Conservation (phyloP, 2,113 vertebrate genomes). For the Ursus arctos region DNA sequence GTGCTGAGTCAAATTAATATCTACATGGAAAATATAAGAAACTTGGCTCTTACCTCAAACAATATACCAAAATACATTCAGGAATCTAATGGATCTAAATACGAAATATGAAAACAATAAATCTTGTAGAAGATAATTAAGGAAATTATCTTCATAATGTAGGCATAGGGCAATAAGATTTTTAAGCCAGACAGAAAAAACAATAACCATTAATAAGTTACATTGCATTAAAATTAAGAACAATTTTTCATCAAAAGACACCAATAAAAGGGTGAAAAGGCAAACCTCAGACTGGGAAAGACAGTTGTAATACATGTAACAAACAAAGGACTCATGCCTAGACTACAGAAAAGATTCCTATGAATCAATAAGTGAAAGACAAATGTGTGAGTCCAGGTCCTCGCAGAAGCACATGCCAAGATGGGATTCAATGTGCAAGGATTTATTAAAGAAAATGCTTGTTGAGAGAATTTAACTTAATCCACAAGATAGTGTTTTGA, state of each 20-base stretch:
- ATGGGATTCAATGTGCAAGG: background rate
- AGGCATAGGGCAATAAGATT: background rate
- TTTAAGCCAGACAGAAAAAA: conserved; percentile 1
- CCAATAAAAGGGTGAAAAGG: background rate
- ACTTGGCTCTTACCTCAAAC: background rate
- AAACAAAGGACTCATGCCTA: background rate
- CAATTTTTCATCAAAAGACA: background rate
- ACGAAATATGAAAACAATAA: background rate
- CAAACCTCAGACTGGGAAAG: background rate
- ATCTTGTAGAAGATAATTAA: background rate
- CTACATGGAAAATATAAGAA: background rate
- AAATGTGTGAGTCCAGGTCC: background rate
- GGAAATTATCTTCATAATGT: background rate
- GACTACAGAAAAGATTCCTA: background rate
- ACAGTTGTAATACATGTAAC: background rate
- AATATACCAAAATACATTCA: background rate
- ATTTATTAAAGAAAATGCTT: background rate
- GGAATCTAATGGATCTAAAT: background rate
- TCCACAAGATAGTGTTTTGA: background rate
- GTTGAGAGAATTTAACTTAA: background rate
- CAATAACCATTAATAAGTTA: background rate
- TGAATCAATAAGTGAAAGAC: background rate
- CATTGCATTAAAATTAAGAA: background rate
- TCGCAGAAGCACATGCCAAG: background rate
- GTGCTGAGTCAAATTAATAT: background rate